These are phyloP conservation scores for Zaprionus gabonicus DNA, from an alignment of 1,140 invertebrate species.

Conservation along the genomic window DNA sequence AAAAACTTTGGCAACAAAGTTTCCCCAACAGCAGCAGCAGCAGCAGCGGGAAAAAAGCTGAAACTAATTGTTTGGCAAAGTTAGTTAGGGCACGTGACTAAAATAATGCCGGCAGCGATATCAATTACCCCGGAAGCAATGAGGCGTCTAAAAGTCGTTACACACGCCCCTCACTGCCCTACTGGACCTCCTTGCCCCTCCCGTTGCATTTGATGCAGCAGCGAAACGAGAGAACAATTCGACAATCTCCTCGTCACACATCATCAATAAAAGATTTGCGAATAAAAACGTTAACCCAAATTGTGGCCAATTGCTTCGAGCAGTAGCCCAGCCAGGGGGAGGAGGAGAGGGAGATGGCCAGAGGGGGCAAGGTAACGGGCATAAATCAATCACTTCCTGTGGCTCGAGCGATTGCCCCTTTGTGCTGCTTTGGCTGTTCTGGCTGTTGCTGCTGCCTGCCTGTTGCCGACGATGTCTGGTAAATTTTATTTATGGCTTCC, in stretches of 20 bases:
- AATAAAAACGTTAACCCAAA: conserved; percentile 61
- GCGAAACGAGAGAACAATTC: conserved; percentile 14
- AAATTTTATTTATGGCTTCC: conserved; percentile 73
- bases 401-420: conserved; percentile 58
- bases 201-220: conserved; percentile 11
- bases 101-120: conserved; percentile 59
- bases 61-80: conserved; percentile 79
- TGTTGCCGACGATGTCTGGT: conserved; percentile 29
- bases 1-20: conserved; percentile 62
- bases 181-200: too few species aligned
- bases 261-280: conserved; percentile 78
- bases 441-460: conserved; percentile 13
- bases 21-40: neutral
- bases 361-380: conserved; percentile 9
- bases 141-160: conserved; percentile 64
- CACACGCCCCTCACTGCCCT: neutral
- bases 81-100: conserved; percentile 72
- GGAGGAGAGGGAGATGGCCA: neutral
- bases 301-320: conserved; percentile 62
- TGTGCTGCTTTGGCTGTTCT: conserved; percentile 1
- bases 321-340: neutral
- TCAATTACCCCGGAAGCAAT: conserved; percentile 69
- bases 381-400: conserved; percentile 81
- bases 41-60: conserved; percentile 21
- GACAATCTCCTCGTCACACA: conserved; percentile 68